Percentiles rank a stretch among this genome's conserved stretches.
phyloP scores from a whole-genome alignment of 2,797 vertebrate species.

The Phalloptychus januarius region DNA sequence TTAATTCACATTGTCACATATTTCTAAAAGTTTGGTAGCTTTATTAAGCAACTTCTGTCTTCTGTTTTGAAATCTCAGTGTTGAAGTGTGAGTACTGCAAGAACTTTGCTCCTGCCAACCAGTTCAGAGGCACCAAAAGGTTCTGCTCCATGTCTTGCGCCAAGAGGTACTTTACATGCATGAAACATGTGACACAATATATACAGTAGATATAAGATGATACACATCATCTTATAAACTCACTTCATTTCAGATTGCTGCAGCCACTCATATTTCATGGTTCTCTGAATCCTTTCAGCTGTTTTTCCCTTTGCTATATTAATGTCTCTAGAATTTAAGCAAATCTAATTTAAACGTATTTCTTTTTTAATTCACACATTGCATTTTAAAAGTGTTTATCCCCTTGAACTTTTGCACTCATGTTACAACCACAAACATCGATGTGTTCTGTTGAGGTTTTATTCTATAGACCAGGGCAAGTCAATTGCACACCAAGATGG shows the following conservation, averaged over 20 bases:
- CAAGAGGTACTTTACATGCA: conserved; percentile 87
- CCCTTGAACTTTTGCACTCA: not conserved
- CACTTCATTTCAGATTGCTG: conserved; percentile 1
- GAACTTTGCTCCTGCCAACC: conserved; percentile 89
- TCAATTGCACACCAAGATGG: not conserved
- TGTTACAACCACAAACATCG: not conserved
- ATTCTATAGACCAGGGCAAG: not conserved
- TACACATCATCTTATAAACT: conserved; percentile 19
- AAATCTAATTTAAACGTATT: not conserved
- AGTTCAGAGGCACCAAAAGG: conserved; percentile 94
- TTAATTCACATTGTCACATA: not conserved
- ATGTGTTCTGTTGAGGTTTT: not conserved
- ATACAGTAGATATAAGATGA: not conserved
- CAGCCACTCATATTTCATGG: conserved; percentile 9
- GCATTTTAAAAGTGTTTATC: not conserved
- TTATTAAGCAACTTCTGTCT: conserved; percentile 16
- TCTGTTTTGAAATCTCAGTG: conserved; percentile 67
- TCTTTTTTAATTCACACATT: not conserved
- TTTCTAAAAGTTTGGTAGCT: not conserved
- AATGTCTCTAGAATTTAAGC: not conserved
- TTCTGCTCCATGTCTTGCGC: conserved; percentile 97
- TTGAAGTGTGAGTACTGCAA: conserved; percentile 96
- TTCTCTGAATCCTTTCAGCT: not conserved
- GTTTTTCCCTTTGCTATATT: not conserved
- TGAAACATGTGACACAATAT: conserved; percentile 26